Conservation (phyloP, 2,797 vertebrate genomes). For the Myotis findleyi region DNA sequence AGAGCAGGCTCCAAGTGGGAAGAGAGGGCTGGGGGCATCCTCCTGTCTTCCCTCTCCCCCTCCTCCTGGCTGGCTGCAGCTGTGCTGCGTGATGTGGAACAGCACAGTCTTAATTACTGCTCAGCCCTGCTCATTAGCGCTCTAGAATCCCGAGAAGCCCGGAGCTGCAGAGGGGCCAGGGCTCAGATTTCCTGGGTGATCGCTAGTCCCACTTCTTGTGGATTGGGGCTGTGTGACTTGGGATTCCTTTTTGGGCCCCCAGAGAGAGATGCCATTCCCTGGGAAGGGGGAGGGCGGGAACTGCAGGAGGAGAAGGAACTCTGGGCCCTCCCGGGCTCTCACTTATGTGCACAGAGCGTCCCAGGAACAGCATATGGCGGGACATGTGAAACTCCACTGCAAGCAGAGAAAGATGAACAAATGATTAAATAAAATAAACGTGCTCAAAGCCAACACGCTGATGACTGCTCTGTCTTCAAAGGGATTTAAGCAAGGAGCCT, state of each 20-base stretch:
- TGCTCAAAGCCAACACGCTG: neutral
- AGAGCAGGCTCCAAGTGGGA: neutral
- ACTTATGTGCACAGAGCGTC: neutral
- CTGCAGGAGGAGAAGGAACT: neutral
- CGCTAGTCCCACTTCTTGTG: neutral
- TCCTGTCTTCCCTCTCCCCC: conserved; percentile 5
- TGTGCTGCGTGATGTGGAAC: conserved; percentile 65
- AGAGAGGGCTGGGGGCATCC: conserved; percentile 34
- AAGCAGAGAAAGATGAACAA: conserved; percentile 50
- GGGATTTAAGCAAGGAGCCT: neutral
- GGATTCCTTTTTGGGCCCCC: neutral
- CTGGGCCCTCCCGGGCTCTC: neutral
- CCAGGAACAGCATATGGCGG: conserved; percentile 13
- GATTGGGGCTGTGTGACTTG: neutral
- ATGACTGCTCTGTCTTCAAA: conserved; percentile 1
- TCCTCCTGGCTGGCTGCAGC: conserved; percentile 62
- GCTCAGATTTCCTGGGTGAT: conserved; percentile 5
- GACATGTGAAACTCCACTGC: conserved; percentile 18
- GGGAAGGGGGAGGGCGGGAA: neutral
- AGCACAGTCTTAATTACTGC: conserved; percentile 76
- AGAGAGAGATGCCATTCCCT: neutral
- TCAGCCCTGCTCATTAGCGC: conserved; percentile 74
- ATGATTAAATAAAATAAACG: conserved; percentile 69
- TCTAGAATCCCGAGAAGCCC: conserved; percentile 59
- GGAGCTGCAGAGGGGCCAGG: neutral